A percentile compares a stretch with the other conserved stretches of the same genome.
Evolutionary conservation across 2,888 invertebrate species (phyloP).

Genomic region (Pandemis heparana): DNA sequence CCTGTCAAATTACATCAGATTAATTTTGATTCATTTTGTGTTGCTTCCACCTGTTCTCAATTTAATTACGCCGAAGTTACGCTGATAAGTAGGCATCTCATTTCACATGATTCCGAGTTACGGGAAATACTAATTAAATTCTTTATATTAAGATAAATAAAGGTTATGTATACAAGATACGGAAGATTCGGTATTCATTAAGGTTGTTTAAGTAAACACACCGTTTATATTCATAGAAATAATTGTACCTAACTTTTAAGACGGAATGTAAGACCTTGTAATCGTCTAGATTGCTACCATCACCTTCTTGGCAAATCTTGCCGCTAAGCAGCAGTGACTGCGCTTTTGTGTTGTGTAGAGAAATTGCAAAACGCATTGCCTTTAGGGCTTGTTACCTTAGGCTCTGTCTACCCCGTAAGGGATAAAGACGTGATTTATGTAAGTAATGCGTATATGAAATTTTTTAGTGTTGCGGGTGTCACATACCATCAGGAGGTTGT

Average conservation of each 20-base stretch:
- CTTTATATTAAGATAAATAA: constrained; percentile 50
- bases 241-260: background rate
- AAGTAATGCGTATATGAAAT: too few species aligned
- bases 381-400: too few species aligned
- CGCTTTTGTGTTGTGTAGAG: too few species aligned
- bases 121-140: constrained; percentile 69
- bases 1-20: constrained; percentile 75
- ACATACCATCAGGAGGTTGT: too few species aligned
- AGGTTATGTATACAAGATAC: background rate
- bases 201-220: background rate
- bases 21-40: constrained; percentile 81
- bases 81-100: constrained; percentile 76
- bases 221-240: background rate
- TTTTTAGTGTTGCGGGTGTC: too few species aligned
- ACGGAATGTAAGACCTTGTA: too few species aligned
- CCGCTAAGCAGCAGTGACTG: too few species aligned
- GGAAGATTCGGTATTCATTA: background rate
- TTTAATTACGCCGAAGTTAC: constrained; percentile 76
- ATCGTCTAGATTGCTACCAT: too few species aligned
- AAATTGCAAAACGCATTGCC: too few species aligned
- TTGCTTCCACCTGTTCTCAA: constrained; percentile 78
- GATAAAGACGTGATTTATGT: too few species aligned
- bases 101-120: constrained; percentile 69
- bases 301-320: too few species aligned
- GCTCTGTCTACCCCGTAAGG: too few species aligned